Base-by-base conservation (phyloP, 2,888 invertebrate species). In the Caenorhabditis sp. region DNA sequence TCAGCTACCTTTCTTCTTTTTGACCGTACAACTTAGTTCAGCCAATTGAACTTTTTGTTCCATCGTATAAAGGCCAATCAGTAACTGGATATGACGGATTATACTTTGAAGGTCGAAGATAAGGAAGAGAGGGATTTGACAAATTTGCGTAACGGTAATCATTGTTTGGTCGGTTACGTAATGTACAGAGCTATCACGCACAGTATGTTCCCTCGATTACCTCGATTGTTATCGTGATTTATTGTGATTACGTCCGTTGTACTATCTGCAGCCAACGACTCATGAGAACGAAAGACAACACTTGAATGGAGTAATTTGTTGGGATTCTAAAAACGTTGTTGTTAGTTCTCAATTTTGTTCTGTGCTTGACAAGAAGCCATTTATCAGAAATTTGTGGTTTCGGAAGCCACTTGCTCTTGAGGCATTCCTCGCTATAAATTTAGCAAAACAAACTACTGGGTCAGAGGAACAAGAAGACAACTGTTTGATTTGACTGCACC, bases 171-270 rank as follows among this genome's bases (percentile, higher is more conserved):
- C 64, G 47, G 55, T 79, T 79, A 61, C 78, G 78, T 58, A 71
- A 79, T 24, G 53, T 65, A 79, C 78, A 68, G 58, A 78, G 65
- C 53, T 44, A 60, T 71, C 64, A 68, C 32, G 62, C 55, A 72
- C 61, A 18, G 24, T 47, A 60, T 76, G 76, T 67, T 76, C 60
- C 67, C 58, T 67, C 61, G 72, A 80, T 72, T 62, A 67, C 67
- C 58, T 67, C 61, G 72, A 80, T 72, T 62, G 9, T 80, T 72
- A 80, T 80, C 80, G 55, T 80, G 72, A 80, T 80, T 80, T 80
- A 80, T 44, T 61, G 60, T 77, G 62, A 77, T 77, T 68, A 40
- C 40, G 40, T 13, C 13, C 37, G 47, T 47, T 47, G 64, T 67
- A 67, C 67, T 67, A 20, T 61, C 53, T 20, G 5, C 22, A 20